Conservation (phyloP, 2,797 vertebrate genomes). For the Myotis planiceps region DNA sequence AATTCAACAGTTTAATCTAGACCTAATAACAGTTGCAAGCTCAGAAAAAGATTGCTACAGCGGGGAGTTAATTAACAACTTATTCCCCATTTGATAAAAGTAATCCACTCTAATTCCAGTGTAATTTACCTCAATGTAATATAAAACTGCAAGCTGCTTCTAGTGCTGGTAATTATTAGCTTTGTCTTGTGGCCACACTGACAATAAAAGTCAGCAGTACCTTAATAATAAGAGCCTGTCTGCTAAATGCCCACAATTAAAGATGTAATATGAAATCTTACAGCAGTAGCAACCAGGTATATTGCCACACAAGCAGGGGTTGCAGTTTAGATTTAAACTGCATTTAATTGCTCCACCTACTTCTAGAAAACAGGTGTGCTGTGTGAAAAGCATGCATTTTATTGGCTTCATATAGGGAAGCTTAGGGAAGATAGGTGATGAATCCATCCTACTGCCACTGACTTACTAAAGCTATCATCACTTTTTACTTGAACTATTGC, state of each 20-base stretch:
- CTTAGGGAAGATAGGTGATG: not conserved
- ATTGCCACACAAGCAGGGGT: conserved; percentile 34
- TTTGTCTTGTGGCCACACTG: conserved; percentile 87
- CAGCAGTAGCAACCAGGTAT: conserved; percentile 33
- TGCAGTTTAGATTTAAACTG: conserved; percentile 20
- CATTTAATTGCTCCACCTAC: not conserved
- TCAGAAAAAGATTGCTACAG: conserved; percentile 91
- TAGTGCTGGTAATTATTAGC: conserved; percentile 89
- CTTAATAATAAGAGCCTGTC: conserved; percentile 82
- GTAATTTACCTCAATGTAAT: conserved; percentile 93
- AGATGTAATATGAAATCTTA: conserved; percentile 81
- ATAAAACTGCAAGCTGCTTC: conserved; percentile 91
- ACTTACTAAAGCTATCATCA: not conserved
- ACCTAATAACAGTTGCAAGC: conserved; percentile 92
- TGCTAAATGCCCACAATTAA: conserved; percentile 85
- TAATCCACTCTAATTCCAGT: conserved; percentile 92
- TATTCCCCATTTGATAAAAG: conserved; percentile 93
- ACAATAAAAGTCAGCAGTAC: conserved; percentile 87
- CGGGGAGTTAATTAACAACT: conserved; percentile 93
- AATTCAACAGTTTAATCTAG: conserved; percentile 93
- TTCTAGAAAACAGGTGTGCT: conserved; percentile 44
- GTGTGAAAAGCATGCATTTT: conserved; percentile 9
- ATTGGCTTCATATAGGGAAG: not conserved
- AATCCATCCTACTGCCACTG: not conserved
- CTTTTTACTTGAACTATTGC: not conserved